Percentiles rank a stretch among this genome's conserved stretches.
These are phyloP conservation scores for Dendrolimus houi DNA, from an alignment of 2,888 invertebrate genomes.

Conservation along the genomic window DNA sequence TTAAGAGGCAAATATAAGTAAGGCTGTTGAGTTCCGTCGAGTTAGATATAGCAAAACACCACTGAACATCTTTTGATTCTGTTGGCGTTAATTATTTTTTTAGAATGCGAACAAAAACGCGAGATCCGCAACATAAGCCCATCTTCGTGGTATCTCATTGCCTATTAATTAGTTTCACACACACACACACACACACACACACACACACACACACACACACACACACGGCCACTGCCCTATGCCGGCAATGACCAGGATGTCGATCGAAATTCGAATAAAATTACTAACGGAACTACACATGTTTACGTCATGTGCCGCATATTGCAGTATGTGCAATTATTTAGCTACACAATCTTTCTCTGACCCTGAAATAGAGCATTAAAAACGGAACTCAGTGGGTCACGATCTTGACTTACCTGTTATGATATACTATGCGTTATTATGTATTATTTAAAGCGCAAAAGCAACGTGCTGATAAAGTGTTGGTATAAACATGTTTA, in stretches of 20 bases:
- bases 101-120: slow-evolving; percentile 52
- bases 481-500: too few species aligned
- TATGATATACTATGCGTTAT: too few species aligned
- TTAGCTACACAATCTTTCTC: slow-evolving; percentile 6
- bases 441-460: too few species aligned
- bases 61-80: slow-evolving; percentile 5
- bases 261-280: background rate
- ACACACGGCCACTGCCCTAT: background rate
- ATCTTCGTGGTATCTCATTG: slow-evolving; percentile 6
- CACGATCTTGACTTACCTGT: background rate
- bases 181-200: background rate
- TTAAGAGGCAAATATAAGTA: too few species aligned
- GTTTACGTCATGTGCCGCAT: background rate
- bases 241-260: background rate
- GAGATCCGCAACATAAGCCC: slow-evolving; percentile 44
- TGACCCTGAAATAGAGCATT: slow-evolving; percentile 6
- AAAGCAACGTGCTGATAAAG: too few species aligned
- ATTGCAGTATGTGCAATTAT: background rate
- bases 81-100: slow-evolving; percentile 10
- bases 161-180: background rate
- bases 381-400: slow-evolving; percentile 13
- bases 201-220: too few species aligned
- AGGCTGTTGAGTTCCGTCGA: slow-evolving; percentile 20
- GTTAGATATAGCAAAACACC: slow-evolving; percentile 3
- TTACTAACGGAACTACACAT: background rate